Percentiles rank a stretch among this genome's conserved stretches.
Conservation (phyloP, 2,113 vertebrate species). For the Antidorcas marsupialis region DNA sequence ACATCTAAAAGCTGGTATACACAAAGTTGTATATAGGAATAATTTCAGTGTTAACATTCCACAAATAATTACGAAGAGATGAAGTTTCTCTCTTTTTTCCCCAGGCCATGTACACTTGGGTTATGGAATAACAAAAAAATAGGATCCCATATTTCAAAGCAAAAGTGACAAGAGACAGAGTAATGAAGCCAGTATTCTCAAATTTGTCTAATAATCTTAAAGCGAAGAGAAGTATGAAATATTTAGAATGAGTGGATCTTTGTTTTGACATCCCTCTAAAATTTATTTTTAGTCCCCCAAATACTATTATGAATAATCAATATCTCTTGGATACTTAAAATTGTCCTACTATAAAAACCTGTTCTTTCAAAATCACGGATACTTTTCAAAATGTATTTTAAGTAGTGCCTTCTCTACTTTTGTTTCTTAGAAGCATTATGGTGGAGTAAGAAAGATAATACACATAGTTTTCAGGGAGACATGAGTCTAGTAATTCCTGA, state of each 20-base stretch:
- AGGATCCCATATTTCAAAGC: neutral
- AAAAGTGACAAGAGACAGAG: neutral
- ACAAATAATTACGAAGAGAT: neutral
- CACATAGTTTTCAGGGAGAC: neutral
- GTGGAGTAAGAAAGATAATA: neutral
- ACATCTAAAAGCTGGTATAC: neutral
- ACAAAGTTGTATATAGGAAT: neutral
- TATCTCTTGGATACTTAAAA: neutral
- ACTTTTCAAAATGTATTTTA: neutral
- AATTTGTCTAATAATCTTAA: neutral
- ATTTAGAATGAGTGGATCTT: neutral
- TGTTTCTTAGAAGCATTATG: neutral
- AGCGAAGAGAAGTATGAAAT: neutral
- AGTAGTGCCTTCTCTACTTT: neutral
- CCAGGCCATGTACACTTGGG: neutral
- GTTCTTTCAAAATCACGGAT: conserved; percentile 5
- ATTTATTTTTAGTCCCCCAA: conserved; percentile 11
- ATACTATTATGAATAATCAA: neutral
- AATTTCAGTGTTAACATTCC: neutral
- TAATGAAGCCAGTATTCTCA: neutral
- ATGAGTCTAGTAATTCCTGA: neutral
- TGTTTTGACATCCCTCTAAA: neutral
- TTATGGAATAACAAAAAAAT: neutral
- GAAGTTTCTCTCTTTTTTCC: neutral
- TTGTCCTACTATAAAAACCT: neutral